Evolutionary conservation across 2,888 invertebrate species (phyloP).

Genomic region (Glaucopsyche alexis): DNA sequence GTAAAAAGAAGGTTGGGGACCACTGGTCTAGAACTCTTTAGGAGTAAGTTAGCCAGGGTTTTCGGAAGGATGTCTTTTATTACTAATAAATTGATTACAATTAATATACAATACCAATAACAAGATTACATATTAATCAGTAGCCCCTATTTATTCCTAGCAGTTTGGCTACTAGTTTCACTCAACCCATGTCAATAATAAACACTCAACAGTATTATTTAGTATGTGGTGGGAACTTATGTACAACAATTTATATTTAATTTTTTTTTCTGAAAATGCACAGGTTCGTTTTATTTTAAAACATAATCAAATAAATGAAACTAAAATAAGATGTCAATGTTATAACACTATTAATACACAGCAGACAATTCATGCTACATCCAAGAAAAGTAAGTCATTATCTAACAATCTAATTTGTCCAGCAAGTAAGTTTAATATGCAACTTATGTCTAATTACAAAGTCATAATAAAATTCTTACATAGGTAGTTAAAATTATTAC

Average conservation of each 20-base stretch:
- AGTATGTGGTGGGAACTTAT: not conserved
- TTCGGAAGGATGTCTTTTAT: not conserved
- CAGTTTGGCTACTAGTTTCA: not conserved
- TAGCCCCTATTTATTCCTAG: not conserved
- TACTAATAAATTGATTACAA: constrained; percentile 5
- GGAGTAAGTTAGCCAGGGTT: not conserved
- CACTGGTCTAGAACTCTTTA: no score
- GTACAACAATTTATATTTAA: not conserved
- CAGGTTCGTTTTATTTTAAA: not conserved
- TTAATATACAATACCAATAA: not conserved
- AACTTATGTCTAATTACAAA: not conserved
- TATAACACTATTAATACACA: not conserved
- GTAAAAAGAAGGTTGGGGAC: no score
- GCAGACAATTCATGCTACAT: not conserved
- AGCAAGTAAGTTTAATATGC: constrained; percentile 5
- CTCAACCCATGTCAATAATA: no score
- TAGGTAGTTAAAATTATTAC: not conserved
- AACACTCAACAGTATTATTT: not conserved
- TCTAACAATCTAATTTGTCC: constrained; percentile 16
- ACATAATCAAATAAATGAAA: not conserved
- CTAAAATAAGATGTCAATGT: not conserved
- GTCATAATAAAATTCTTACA: not conserved
- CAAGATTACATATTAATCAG: not conserved
- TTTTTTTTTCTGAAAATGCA: not conserved
- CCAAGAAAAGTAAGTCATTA: not conserved